phyloP scores from a whole-genome alignment of 1,140 invertebrate genomes.

The Neocloeon triangulifer region DNA sequence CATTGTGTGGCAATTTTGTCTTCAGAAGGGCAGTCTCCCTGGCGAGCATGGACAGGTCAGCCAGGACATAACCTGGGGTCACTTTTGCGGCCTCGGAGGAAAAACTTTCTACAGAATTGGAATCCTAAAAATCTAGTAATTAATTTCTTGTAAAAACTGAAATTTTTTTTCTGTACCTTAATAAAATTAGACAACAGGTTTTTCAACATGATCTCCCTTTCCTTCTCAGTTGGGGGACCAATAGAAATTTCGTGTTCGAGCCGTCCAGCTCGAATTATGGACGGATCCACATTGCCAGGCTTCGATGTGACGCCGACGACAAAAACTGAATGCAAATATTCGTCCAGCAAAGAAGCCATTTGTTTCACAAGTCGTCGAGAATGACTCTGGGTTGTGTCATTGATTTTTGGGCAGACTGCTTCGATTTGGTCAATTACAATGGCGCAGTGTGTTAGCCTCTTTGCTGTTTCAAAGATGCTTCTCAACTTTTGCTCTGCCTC shows the following conservation, averaged over 20 bases:
- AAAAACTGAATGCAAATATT: too few species aligned
- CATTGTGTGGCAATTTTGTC: background rate
- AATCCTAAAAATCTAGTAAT: conserved; percentile 1
- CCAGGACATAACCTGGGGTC: conserved; percentile 25
- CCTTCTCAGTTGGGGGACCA: conserved; percentile 35
- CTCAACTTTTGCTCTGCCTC: too few species aligned
- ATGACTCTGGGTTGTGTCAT: too few species aligned
- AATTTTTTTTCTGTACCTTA: conserved; percentile 7
- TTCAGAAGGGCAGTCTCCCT: conserved; percentile 10
- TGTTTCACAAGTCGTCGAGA: too few species aligned
- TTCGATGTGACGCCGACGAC: conserved; percentile 19
- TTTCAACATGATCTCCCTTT: conserved; percentile 26
- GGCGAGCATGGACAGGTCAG: conserved; percentile 20
- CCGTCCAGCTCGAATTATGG: conserved; percentile 15
- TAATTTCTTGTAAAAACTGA: conserved; percentile 8
- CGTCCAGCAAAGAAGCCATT: too few species aligned
- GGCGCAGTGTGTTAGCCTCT: too few species aligned
- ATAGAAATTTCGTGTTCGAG: conserved; percentile 30
- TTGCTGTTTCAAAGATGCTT: too few species aligned
- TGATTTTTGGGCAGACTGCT: too few species aligned
- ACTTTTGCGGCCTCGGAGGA: conserved; percentile 14
- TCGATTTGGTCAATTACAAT: too few species aligned
- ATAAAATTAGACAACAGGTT: conserved; percentile 6
- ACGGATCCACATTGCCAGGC: conserved; percentile 15
- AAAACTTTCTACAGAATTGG: too few species aligned